Conservation (phyloP, 2,797 vertebrate species). For the Chelidonichthys spinosus region DNA sequence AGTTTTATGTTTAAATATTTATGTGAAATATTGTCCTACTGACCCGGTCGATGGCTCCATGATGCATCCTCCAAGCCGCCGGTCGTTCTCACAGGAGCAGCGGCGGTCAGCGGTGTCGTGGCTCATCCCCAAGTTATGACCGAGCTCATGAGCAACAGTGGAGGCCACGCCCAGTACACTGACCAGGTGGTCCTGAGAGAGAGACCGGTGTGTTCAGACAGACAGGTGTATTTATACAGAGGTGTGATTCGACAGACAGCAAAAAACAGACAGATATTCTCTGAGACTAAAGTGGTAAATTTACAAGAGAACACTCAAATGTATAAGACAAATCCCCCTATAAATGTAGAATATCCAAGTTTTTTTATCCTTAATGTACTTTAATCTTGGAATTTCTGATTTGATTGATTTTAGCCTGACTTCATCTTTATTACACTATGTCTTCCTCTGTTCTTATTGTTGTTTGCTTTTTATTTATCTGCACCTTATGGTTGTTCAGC, state of each 20-base stretch:
- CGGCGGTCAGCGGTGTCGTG: conserved; percentile 84
- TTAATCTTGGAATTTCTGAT: too few relatives aligned
- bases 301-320: too few relatives aligned
- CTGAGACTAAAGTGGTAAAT: too few relatives aligned
- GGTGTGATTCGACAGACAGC: neutral
- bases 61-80: conserved; percentile 90
- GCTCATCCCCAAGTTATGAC: conserved; percentile 93
- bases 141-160: conserved; percentile 93
- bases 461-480: too few relatives aligned
- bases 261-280: neutral
- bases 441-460: too few relatives aligned
- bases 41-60: conserved; percentile 93
- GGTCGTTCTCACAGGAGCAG: conserved; percentile 86
- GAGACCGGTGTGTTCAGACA: neutral
- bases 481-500: too few relatives aligned
- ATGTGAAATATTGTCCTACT: conserved; percentile 48
- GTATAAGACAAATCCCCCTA: too few relatives aligned
- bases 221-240: neutral
- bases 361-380: too few relatives aligned
- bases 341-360: too few relatives aligned
- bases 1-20: too few relatives aligned
- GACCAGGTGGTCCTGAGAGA: conserved; percentile 89
- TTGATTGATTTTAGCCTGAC: too few relatives aligned
- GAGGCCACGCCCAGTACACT: conserved; percentile 90
- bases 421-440: too few relatives aligned